Conservation (phyloP, 2,888 invertebrate genomes). For the Lycaena phlaeas region DNA sequence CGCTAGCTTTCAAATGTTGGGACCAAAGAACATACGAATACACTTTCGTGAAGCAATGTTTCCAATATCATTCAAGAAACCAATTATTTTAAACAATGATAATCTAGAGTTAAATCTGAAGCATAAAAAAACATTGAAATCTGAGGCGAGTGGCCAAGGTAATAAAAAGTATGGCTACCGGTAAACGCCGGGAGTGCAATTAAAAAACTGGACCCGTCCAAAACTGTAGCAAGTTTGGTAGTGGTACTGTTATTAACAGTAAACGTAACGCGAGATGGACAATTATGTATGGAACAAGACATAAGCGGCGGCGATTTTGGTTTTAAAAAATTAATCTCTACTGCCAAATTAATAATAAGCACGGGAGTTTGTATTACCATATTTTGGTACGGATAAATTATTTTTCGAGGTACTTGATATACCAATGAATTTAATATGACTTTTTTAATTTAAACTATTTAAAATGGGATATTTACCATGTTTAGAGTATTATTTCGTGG, state of each 20-base stretch:
- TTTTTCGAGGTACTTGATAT: no score
- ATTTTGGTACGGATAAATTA: no score
- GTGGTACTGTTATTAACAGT: conserved; percentile 59
- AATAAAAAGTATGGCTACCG: conserved; percentile 24
- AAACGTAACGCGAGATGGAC: conserved; percentile 51
- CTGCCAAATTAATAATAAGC: no score
- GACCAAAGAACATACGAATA: no score
- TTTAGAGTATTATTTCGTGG: no score
- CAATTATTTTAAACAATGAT: background rate
- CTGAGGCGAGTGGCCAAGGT: conserved; percentile 10
- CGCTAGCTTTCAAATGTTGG: no score
- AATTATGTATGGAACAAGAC: conserved; percentile 32
- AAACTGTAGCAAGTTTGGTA: conserved; percentile 44
- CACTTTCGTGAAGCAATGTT: no score
- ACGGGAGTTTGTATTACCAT: no score
- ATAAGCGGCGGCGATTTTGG: conserved; percentile 16
- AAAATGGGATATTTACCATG: no score
- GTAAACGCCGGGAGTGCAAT: conserved; percentile 26
- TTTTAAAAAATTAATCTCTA: no score
- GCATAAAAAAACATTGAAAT: background rate
- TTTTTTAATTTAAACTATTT: no score
- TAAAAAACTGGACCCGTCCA: conserved; percentile 45
- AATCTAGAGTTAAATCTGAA: background rate
- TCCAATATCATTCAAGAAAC: background rate
- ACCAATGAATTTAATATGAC: conserved; percentile 3